Percentiles rank a stretch among this genome's conserved stretches.
Conservation (phyloP, 2,888 invertebrate genomes). For the Cancer borealis region DNA sequence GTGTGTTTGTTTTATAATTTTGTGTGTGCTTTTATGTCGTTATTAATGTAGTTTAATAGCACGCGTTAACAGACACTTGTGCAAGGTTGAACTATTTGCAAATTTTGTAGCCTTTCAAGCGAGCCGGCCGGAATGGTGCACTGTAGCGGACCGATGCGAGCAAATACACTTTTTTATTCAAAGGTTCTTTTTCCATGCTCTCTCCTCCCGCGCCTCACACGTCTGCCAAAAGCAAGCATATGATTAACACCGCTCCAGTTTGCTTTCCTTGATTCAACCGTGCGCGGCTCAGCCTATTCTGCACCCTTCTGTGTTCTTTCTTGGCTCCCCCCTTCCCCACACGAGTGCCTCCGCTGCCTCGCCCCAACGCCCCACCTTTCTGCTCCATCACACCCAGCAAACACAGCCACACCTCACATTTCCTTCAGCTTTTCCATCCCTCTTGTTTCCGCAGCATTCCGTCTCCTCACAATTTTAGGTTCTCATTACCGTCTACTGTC, state of each 20-base stretch:
- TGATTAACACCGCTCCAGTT: constrained; percentile 37
- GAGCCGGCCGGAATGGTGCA: constrained; percentile 1
- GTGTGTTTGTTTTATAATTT: neutral
- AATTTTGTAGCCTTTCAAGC: neutral
- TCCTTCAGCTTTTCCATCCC: neutral
- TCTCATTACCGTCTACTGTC: neutral
- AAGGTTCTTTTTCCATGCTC: constrained; percentile 31
- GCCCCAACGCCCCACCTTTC: neutral
- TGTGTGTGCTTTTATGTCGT: neutral
- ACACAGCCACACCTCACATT: constrained; percentile 6
- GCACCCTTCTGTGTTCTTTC: neutral
- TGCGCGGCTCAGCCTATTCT: constrained; percentile 17
- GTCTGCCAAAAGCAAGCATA: constrained; percentile 13
- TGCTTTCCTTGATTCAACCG: constrained; percentile 22
- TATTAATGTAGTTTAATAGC: constrained; percentile 24
- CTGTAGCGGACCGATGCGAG: constrained; percentile 22
- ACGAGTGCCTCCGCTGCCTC: neutral
- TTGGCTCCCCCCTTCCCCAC: constrained; percentile 1
- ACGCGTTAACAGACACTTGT: constrained; percentile 13
- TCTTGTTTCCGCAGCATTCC: neutral
- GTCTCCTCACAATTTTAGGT: neutral
- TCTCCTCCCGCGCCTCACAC: constrained; percentile 15
- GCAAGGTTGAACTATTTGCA: constrained; percentile 1
- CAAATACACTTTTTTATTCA: constrained; percentile 35
- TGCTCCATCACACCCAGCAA: neutral